These are phyloP conservation scores for Anguilla pacifica DNA, from an alignment of 2,797 vertebrate genomes.

Conservation along the genomic window DNA sequence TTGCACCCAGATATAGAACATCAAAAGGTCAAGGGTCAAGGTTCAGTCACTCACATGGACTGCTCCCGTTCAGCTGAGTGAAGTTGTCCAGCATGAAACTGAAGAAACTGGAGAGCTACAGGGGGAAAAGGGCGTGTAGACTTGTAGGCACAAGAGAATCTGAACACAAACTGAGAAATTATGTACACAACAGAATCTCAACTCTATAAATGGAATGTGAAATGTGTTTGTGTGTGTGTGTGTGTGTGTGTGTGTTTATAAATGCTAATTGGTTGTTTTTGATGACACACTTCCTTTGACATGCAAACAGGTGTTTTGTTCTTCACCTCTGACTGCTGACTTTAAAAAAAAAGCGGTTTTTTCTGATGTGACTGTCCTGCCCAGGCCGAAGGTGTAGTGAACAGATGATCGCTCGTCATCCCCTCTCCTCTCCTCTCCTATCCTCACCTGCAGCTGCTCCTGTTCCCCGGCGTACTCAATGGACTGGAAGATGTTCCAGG, in stretches of 20 bases:
- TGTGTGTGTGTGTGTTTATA: background rate
- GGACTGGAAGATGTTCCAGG: constrained; percentile 92
- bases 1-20: background rate
- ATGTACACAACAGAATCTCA: background rate
- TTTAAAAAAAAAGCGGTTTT: background rate
- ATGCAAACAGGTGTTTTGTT: background rate
- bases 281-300: background rate
- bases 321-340: background rate
- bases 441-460: constrained; percentile 86
- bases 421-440: background rate
- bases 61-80: constrained; percentile 67
- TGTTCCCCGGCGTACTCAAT: constrained; percentile 95
- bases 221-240: background rate
- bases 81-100: constrained; percentile 92
- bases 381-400: background rate
- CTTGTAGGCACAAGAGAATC: background rate
- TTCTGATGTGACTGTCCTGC: background rate
- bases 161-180: background rate
- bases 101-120: constrained; percentile 93
- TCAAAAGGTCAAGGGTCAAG: background rate
- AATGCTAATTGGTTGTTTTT: background rate
- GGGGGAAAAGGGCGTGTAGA: constrained; percentile 37
- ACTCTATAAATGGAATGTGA: background rate
- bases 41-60: constrained; percentile 72
- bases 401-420: background rate